Evolutionary conservation across 2,797 vertebrate species (phyloP), one percentile per base, ranked within the genome.

Genomic region (Eulemur albifrons): DNA sequence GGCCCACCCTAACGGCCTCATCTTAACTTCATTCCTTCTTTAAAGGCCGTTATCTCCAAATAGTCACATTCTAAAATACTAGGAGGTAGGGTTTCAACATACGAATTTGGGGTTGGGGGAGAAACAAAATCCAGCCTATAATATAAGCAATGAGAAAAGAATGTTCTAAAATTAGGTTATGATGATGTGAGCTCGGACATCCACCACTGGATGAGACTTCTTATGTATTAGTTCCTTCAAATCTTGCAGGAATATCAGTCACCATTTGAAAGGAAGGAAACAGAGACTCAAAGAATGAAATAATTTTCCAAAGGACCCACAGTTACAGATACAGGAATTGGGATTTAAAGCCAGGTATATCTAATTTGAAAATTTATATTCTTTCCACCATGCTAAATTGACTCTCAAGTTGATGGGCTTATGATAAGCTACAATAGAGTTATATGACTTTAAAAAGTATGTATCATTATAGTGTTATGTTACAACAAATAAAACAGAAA

Each of bases 11-110:
- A n/a, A 79, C 4, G 17, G 30, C 12, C 6, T 86, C 7, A 77
- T 88, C 81, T 92, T 83, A 86, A 91, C 80, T 48, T 67, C 59
- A 65, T 54, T 79, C n/a, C 30, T 43, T 90, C 21, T 77, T 70
- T 73, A 70, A 70, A 84, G 45, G 57, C 11, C 3, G 40, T 45
- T 45, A 10, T 84, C 32, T 84, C 82, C 40, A 73, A 72, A 52
- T 73, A 80, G 2, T 79, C 7, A 48, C 38, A 69, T 63, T 67
- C 82, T 79, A 7, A 80, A 32, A n/a, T 38, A 40, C 13, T 35
- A 14, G 13, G 25, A 4, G 14, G 61, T 81, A 75, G 38, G 8
- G 2, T 9, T 35, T 89, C 52, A 72, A 50, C 20, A 6, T 61
- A n/a, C 59, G 73, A 48, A 54, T 38, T 27, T 0, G 3, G 8